These are phyloP conservation scores for Anneissia japonica DNA, from an alignment of 35 echinoderm and acorn worm genomes.

Conservation along the genomic window DNA sequence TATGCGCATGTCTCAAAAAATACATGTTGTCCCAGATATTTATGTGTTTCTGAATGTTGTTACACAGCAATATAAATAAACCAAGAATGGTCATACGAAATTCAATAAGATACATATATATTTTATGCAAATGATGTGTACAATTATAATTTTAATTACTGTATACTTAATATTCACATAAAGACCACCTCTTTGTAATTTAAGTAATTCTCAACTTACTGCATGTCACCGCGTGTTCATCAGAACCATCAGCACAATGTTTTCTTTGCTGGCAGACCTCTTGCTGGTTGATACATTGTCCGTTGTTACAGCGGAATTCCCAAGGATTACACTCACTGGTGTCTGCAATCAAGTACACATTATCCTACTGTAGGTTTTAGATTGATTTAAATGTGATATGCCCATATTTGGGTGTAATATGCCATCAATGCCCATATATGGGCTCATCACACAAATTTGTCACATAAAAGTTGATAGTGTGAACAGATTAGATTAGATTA, in stretches of 20 bases:
- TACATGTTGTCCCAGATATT: background rate
- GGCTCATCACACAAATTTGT: no score
- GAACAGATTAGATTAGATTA: background rate
- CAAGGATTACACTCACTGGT: slow-evolving; percentile 10
- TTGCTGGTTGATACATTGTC: slow-evolving; percentile 15
- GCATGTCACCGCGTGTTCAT: slow-evolving; percentile 28
- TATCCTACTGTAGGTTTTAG: no score
- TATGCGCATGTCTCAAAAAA: no score
- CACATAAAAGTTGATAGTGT: no score
- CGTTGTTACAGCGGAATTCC: slow-evolving; percentile 24
- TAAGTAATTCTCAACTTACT: background rate
- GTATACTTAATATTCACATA: background rate
- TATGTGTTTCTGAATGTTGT: background rate
- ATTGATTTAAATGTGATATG: no score
- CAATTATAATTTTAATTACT: background rate
- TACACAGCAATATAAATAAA: background rate
- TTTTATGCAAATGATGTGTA: background rate
- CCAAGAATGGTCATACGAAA: background rate
- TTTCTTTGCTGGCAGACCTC: slow-evolving; percentile 2
- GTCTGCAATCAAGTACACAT: slow-evolving; percentile 1
- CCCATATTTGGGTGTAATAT: no score
- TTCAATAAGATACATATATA: background rate
- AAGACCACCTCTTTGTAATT: background rate
- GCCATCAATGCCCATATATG: no score
- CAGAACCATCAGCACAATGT: slow-evolving; percentile 34